phyloP scores from a whole-genome alignment of 2,888 invertebrate species.

The Diadromus collaris region DNA sequence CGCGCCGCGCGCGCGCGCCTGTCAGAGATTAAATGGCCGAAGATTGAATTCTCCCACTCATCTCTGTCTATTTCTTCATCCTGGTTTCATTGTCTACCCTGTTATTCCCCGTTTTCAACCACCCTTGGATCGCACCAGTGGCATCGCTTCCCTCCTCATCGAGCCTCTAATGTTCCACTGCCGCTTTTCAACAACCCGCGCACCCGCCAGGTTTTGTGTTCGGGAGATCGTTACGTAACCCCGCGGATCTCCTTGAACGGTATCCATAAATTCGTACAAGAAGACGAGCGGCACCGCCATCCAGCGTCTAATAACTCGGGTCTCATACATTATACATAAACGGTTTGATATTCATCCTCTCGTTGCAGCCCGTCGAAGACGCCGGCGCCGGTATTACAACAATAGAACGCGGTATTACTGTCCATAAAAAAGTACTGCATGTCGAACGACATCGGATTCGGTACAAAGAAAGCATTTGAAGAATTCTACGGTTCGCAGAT shows the following conservation, averaged over 20 bases:
- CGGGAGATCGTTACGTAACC: slow-evolving; percentile 52
- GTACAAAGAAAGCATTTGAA: background rate
- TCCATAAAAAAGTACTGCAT: slow-evolving; percentile 16
- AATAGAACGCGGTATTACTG: slow-evolving; percentile 14
- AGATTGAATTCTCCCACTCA: slow-evolving; percentile 39
- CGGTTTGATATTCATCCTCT: slow-evolving; percentile 62
- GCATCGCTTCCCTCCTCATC: slow-evolving; percentile 31
- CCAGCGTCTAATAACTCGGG: slow-evolving; percentile 62
- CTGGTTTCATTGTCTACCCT: slow-evolving; percentile 31
- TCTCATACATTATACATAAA: slow-evolving; percentile 66
- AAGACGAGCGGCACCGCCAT: slow-evolving; percentile 40
- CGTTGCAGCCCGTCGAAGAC: slow-evolving; percentile 52
- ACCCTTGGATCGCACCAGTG: slow-evolving; percentile 16
- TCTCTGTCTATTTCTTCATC: slow-evolving; percentile 31
- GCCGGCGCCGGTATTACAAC: slow-evolving; percentile 48
- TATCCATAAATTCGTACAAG: slow-evolving; percentile 65
- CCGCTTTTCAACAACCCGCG: slow-evolving; percentile 38
- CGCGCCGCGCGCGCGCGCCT: background rate
- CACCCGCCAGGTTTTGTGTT: slow-evolving; percentile 45
- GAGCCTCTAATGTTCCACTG: slow-evolving; percentile 43
- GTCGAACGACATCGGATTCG: slow-evolving; percentile 24
- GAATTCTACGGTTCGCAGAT: background rate
- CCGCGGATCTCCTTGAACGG: slow-evolving; percentile 59
- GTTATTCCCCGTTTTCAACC: slow-evolving; percentile 16
- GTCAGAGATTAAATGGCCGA: slow-evolving; percentile 46